Base-by-base conservation (phyloP, 1,140 invertebrate genomes). In the Drosophila pandora region DNA sequence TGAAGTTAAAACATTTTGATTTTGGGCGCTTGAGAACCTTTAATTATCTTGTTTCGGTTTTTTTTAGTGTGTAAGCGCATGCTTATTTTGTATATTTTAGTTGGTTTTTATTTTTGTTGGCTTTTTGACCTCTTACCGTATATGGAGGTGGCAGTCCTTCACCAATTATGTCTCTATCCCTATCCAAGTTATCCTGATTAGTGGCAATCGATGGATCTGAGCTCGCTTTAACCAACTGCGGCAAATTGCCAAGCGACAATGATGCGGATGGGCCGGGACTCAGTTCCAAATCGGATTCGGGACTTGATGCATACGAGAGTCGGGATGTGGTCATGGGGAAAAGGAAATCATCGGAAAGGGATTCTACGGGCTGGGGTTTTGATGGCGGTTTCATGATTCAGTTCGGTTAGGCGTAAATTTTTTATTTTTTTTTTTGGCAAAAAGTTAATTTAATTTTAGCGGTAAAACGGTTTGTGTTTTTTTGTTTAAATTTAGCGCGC, bases 291-390 rank as follows among this genome's bases (percentile, higher is more conserved):
- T 99, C 98, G 91, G 96, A 98, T 93, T 99, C 98, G 75, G 97
- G 97, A 90, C 97, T 98, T 83, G 97, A 98, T 71, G 97, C 97
- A 93, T 98, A 99, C 90, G 97, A 98, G 72, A 98, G 94, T 88
- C 98, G 95, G 79, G 93, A 94, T 92, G 96, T 97, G 74, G 97
- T 97, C 97, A 99, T 98, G 85, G 98, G 98, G 94, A 99, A 99
- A 90, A 99, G 95, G 95, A 99, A 98, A 94, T 99, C 98, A 94
- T 97, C 96, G 83, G 96, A 96, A 92, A 97, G 93, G 92, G 96
- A 95, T 93, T 97, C 96, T 92, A 96, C 95, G 87, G 95, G 95
- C 95, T 95, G 79, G 62, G 76, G 62, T 88, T 69, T 53, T 54
- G 53, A 13, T 63, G 60, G 28, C 47, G 30, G 52, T 17, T 47